A percentile compares a stretch with the other conserved stretches of the same genome.
phyloP scores from a whole-genome alignment of 2,888 invertebrate genomes.

The Ichneumon xanthorius region DNA sequence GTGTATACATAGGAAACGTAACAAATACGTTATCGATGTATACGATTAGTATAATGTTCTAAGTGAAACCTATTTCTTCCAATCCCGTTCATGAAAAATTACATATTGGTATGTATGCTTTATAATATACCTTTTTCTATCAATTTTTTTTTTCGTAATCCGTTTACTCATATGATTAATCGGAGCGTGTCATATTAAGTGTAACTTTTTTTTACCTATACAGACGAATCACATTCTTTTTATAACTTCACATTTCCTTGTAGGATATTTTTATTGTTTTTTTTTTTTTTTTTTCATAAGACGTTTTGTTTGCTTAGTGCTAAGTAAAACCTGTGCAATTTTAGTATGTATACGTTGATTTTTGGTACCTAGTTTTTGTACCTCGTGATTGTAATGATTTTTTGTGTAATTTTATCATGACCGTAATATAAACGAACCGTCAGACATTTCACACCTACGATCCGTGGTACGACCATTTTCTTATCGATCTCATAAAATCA shows the following conservation, averaged over 20 bases:
- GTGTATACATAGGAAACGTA: slow-evolving; percentile 38
- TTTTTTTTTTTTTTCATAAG: slow-evolving; percentile 9
- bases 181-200: slow-evolving; percentile 19
- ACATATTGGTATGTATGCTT: slow-evolving; percentile 9
- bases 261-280: neutral
- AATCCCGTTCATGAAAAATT: slow-evolving; percentile 4
- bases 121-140: slow-evolving; percentile 27
- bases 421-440: slow-evolving; percentile 53
- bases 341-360: slow-evolving; percentile 49
- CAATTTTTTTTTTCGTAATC: slow-evolving; percentile 3
- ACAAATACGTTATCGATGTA: slow-evolving; percentile 50
- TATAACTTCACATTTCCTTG: slow-evolving; percentile 5
- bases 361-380: slow-evolving; percentile 51
- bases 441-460: slow-evolving; percentile 25
- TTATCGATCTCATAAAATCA: slow-evolving; percentile 2
- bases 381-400: slow-evolving; percentile 59
- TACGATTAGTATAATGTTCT: slow-evolving; percentile 47
- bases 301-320: slow-evolving; percentile 31
- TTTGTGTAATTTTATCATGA: slow-evolving; percentile 63
- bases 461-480: neutral
- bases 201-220: slow-evolving; percentile 20
- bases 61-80: slow-evolving; percentile 26
- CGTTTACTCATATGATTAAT: slow-evolving; percentile 3
- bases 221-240: slow-evolving; percentile 5
- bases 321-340: slow-evolving; percentile 61